Evolutionary conservation across 2,797 vertebrate species (phyloP).

Genomic region (Clarias platycephalus): DNA sequence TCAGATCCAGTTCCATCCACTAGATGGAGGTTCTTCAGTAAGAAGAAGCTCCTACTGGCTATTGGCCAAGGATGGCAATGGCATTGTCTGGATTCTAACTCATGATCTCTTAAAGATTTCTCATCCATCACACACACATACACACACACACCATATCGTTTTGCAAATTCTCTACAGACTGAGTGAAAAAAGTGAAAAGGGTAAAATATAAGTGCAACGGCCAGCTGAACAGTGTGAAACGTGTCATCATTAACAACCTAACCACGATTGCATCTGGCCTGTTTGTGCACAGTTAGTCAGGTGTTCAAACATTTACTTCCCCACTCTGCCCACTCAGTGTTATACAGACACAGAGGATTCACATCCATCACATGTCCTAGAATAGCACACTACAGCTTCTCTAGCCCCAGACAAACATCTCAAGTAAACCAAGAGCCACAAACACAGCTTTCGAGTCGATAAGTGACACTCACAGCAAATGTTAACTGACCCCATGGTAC

Average conservation of each 20-base stretch:
- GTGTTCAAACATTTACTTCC: constrained; percentile 44
- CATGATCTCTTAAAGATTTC: neutral
- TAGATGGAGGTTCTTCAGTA: neutral
- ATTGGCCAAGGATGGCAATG: neutral
- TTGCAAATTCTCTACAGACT: neutral
- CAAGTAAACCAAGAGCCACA: constrained; percentile 54
- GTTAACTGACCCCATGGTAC: constrained; percentile 57
- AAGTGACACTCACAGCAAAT: constrained; percentile 61
- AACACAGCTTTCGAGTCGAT: constrained; percentile 57
- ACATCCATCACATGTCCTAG: constrained; percentile 53
- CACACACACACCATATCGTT: neutral
- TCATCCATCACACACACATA: too few relatives aligned
- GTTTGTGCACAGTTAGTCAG: constrained; percentile 59
- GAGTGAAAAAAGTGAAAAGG: neutral
- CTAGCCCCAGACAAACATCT: constrained; percentile 48
- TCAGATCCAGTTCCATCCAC: neutral
- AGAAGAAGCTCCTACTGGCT: neutral
- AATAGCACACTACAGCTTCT: constrained; percentile 21
- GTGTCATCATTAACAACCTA: constrained; percentile 40
- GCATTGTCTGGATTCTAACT: neutral
- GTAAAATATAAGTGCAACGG: constrained; percentile 12
- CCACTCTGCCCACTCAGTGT: constrained; percentile 55
- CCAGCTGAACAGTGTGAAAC: constrained; percentile 32
- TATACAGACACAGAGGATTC: constrained; percentile 48
- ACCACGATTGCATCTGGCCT: constrained; percentile 21